Evolutionary conservation across 2,888 invertebrate species (phyloP), one percentile per base, ranked within the genome.

Genomic region (Leistus spinibarbis): DNA sequence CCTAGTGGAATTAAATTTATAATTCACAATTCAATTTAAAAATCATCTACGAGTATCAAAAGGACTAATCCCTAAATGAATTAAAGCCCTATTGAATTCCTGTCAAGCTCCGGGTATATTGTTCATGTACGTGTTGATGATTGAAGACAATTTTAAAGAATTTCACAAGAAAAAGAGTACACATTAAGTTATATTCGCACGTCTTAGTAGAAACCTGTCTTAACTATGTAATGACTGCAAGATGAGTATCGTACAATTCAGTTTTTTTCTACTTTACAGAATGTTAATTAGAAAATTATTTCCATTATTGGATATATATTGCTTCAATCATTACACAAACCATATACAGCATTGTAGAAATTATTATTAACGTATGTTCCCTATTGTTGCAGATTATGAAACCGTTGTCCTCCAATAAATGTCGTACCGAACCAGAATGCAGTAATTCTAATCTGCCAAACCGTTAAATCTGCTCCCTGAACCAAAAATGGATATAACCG

Each of bases 401-500:
- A 5, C 60, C 19, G 13, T 5, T 40, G 7, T 40, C 40, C 40
- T 40, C 7, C 40, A 40, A 40, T 40, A 40, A 40, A 40, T 40
- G 40, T 10, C 7, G 40, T 40, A 40, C 40, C 40, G 7, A 10
- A 40, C 10, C 7, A 40, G 40, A 40, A 40, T 40, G 40, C 40
- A 40, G 40, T 13, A n/a, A n/a, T n/a, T n/a, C n/a, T n/a, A n/a
- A n/a, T n/a, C n/a, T n/a, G n/a, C n/a, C n/a, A n/a, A n/a, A n/a
- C n/a, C n/a, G n/a, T n/a, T n/a, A n/a, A n/a, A n/a, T n/a, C n/a
- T n/a, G n/a, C n/a, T n/a, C n/a, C n/a, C n/a, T n/a, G n/a, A n/a
- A n/a, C n/a, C n/a, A n/a, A 40, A 40, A 89, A 94, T 94, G 94
- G 94, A 94, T 89, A 91, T 95, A 87, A 93, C 93, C 87, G 93